These are phyloP conservation scores for Rhea pennata DNA, from an alignment of 2,113 vertebrate species.

Conservation along the genomic window DNA sequence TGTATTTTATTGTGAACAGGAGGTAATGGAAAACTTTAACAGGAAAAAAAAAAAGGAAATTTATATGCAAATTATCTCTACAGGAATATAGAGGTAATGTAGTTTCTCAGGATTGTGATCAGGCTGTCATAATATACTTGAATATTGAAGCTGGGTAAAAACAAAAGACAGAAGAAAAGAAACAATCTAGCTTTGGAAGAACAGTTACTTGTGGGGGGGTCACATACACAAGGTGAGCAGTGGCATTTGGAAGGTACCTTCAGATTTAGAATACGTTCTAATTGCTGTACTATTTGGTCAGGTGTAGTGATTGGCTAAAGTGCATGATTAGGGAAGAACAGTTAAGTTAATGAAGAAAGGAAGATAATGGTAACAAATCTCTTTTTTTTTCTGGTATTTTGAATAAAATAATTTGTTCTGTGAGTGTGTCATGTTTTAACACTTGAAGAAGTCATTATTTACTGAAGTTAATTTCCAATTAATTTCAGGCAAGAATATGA, in stretches of 20 bases:
- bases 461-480: background rate
- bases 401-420: background rate
- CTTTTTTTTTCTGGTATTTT: background rate
- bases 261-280: background rate
- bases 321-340: background rate
- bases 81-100: background rate
- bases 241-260: too few relatives aligned
- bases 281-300: background rate
- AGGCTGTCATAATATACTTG: background rate
- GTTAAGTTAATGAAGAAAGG: background rate
- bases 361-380: background rate
- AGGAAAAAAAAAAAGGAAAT: background rate
- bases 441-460: background rate
- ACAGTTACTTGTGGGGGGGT: background rate
- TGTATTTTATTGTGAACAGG: background rate
- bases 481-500: background rate
- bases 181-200: background rate
- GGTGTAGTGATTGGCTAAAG: background rate
- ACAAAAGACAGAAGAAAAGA: background rate
- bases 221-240: background rate
- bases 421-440: background rate
- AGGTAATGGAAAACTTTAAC: background rate
- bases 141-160: background rate
- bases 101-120: background rate
- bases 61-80: background rate